Base-by-base conservation (phyloP, 2,888 invertebrate species). In the Pilophorus perplexus region DNA sequence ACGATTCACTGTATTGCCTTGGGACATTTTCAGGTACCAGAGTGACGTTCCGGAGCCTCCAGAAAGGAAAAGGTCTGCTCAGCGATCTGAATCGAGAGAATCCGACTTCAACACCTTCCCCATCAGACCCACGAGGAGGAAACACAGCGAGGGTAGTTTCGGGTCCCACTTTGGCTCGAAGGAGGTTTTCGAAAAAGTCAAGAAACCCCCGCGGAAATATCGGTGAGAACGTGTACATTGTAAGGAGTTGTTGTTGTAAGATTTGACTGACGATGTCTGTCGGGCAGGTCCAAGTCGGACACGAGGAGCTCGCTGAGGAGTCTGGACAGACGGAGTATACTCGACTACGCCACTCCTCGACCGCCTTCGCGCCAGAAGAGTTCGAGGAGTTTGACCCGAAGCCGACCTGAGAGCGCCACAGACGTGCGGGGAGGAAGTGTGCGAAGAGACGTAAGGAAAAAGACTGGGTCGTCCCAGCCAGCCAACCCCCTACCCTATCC, bases 321-420 rank as follows among this genome's bases (percentile, higher is more conserved):
- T 27, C 55, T 68, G 1, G 23, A 40, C 10, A 8, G 48, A 16
- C 70, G 52, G 62, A 71, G 48, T 52, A 71, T 60, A 38, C 73
- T 69, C 20, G 16, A 8, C 23, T 72, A 70, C 52, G 71, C 64
- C 33, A 69, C 71, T 40, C 74, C 74, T 12, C 69, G 71, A 20
- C 71, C 75, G 18, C 70, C 77, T 57, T 70, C 71, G 55, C 37
- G 66, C 22, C 73, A 73, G 40, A 71, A 72, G 42, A 72, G 73
- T 10, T 69, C 69, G 4, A 70, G 68, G 38, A 70, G 69, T 52
- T 66, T 71, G 48, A 69, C 65, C 18, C 64, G 62, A 25, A 64
- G 67, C 65, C 57, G 54, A 54, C 60, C 64, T 20, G 66, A 65
- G 52, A 44, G 60, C 46, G 67, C 38, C 20, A 67, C 64, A 10